These are phyloP conservation scores for Peromyscus eremicus DNA, from an alignment of 2,797 vertebrate genomes.

Conservation along the genomic window DNA sequence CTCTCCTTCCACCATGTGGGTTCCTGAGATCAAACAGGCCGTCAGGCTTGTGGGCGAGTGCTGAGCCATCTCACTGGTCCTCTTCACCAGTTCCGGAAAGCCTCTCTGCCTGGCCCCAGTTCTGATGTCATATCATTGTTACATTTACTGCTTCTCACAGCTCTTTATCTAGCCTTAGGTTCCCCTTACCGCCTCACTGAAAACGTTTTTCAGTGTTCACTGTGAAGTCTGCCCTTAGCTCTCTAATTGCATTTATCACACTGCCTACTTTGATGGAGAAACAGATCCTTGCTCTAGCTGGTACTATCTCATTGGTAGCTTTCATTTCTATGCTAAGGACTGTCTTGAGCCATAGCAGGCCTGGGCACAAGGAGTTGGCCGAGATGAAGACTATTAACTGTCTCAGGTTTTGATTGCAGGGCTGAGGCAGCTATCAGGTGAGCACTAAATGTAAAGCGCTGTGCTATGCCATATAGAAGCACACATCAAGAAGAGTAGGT, in stretches of 20 bases:
- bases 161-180: slow-evolving; percentile 24
- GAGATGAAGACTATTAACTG: not conserved
- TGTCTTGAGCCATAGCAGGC: slow-evolving; percentile 13
- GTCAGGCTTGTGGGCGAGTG: not conserved
- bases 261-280: not conserved
- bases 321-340: not conserved
- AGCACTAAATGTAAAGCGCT: not conserved
- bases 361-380: not conserved
- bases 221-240: not conserved
- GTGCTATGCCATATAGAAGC: not conserved
- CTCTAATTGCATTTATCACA: not conserved
- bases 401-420: not conserved
- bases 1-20: not conserved
- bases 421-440: not conserved
- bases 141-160: not conserved
- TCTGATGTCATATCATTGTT: not conserved
- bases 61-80: not conserved
- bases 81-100: not conserved
- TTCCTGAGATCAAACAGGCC: too few relatives aligned
- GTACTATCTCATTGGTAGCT: not conserved
- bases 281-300: not conserved
- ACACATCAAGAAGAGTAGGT: not conserved
- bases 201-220: slow-evolving; percentile 5
- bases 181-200: slow-evolving; percentile 1
- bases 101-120: not conserved